Evolutionary conservation across 2,113 vertebrate species (phyloP), one percentile per base, ranked within the genome.

Genomic region (Channa maculata): DNA sequence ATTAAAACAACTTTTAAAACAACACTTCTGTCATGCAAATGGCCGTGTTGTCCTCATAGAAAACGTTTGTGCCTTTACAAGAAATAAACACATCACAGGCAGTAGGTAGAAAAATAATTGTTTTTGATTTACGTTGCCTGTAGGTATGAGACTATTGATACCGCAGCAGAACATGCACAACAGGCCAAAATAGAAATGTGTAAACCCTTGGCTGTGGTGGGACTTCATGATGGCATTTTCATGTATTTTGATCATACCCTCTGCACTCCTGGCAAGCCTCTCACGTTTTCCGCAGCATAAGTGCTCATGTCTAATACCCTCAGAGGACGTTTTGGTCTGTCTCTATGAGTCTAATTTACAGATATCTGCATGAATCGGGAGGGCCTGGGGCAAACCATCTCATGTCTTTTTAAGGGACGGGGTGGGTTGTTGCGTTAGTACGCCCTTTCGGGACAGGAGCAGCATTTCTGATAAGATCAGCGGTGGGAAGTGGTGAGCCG

Each of bases 381-480:
- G 63, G 75, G 90, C 91, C 88, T 65, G 65, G 75, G 93, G 90
- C 87, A 67, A 85, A 81, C 81, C 67, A 77, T 92, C 89, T 91
- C 86, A 75, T 86, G 89, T 86, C 88, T 91, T 91, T 89, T 86
- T 84, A 79, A 72, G 83, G 80, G 49, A 70, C 79, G 85, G 83
- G 83, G 63, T 70, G 86, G 66, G 78, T 34, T 83, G 80, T 85
- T 86, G 84, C 83, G 83, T 80, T 87, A 77, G 80, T 67, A 54
- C 87, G 91, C 88, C 86, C 91, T 92, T 90, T 90, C 80, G 90
- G 91, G 91, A 92, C 83, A 73, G 89, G 74, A 88, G 81, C 85
- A 85, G 85, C 85, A 86, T 88, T 91, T 86, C 85, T 88, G 94
- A 95, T 94, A 94, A 92, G 88, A 93, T 94, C 89, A 81, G 84